Conservation (phyloP, 2,797 vertebrate species). For the Pangasius larnaudii region DNA sequence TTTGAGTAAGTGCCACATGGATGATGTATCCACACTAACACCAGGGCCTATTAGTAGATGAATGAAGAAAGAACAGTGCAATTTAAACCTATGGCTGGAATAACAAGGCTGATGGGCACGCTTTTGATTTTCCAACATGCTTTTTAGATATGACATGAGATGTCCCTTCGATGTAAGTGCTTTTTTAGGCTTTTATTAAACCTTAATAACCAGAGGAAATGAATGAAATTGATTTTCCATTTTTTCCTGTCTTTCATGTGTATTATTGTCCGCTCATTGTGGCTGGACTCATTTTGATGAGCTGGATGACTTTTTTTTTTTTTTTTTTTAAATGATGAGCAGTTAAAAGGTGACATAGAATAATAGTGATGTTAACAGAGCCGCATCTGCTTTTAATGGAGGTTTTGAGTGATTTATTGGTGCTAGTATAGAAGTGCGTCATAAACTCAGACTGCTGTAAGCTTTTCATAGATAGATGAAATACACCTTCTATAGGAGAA, state of each 20-base stretch:
- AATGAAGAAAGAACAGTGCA: neutral
- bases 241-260: neutral
- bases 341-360: constrained; percentile 7
- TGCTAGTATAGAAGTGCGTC: constrained; percentile 7
- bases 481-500: constrained; percentile 7
- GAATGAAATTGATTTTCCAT: neutral
- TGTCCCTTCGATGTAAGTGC: neutral
- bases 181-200: constrained; percentile 4
- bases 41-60: neutral
- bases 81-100: constrained; percentile 30
- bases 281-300: neutral
- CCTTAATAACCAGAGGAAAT: constrained; percentile 10
- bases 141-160: neutral
- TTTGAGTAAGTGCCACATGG: neutral
- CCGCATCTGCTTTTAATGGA: neutral
- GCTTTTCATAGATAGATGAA: constrained; percentile 1
- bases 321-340: neutral
- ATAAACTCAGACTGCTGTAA: constrained; percentile 21
- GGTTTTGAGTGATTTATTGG: constrained; percentile 41
- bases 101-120: constrained; percentile 6
- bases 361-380: constrained; percentile 32
- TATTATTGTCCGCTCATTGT: neutral
- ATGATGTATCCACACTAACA: neutral
- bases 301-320: constrained; percentile 11
- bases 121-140: neutral